phyloP scores from a whole-genome alignment of 1,140 invertebrate species.

The Andricus grossulariae region DNA sequence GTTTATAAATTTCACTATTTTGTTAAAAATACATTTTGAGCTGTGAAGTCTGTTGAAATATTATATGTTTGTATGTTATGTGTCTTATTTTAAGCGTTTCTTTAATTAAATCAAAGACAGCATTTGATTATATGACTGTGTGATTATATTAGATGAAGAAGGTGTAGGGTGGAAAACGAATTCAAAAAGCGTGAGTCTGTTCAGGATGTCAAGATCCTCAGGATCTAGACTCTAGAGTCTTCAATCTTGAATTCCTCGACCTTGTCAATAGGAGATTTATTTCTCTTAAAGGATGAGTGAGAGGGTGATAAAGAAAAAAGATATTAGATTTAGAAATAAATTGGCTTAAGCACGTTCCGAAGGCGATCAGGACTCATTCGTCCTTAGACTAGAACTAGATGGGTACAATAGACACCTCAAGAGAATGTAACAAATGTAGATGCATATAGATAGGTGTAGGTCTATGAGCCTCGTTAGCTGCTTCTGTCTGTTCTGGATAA shows the following conservation, averaged over 20 bases:
- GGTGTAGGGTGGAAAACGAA: too few relatives aligned
- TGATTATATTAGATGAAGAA: too few relatives aligned
- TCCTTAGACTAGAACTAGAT: conserved; percentile 39
- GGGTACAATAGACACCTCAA: conserved; percentile 36
- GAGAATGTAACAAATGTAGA: conserved; percentile 43
- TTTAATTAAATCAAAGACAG: too few relatives aligned
- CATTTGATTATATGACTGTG: too few relatives aligned
- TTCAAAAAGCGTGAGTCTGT: not conserved
- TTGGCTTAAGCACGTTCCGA: conserved; percentile 9
- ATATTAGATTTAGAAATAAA: conserved; percentile 43
- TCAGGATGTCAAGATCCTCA: conserved; percentile 17
- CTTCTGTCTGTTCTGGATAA: conserved; percentile 43
- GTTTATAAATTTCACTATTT: too few relatives aligned
- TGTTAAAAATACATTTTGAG: too few relatives aligned
- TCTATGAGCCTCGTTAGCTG: conserved; percentile 44
- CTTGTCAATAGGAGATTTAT: conserved; percentile 22
- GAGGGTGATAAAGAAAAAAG: not conserved
- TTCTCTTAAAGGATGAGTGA: not conserved
- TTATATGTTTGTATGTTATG: too few relatives aligned
- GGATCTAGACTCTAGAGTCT: not conserved
- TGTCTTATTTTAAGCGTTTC: too few relatives aligned
- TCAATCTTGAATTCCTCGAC: conserved; percentile 24
- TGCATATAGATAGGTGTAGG: conserved; percentile 4
- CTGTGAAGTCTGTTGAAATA: too few relatives aligned
- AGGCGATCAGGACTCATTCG: conserved; percentile 7